Evolutionary conservation across 2,888 invertebrate genomes (phyloP).

Genomic region (Gnatocerus cornutus): DNA sequence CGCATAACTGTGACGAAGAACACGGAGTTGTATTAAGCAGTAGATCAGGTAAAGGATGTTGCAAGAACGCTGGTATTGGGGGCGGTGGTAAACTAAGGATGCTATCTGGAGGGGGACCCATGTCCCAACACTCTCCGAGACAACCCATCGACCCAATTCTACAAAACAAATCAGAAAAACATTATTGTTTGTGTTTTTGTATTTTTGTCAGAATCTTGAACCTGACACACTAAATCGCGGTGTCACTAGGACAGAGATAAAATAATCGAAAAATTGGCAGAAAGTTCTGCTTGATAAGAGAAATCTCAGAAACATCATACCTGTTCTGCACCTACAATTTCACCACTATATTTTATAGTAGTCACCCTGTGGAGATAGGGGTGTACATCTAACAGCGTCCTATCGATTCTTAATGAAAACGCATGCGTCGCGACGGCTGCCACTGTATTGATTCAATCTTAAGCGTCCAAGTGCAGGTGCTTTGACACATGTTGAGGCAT

Average conservation of each 20-base stretch:
- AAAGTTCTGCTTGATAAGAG: no score
- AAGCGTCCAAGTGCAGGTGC: conserved; percentile 46
- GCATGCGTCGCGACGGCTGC: conserved; percentile 65
- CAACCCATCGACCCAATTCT: conserved; percentile 71
- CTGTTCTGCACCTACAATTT: conserved; percentile 11
- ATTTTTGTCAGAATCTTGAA: conserved; percentile 20
- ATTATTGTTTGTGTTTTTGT: not conserved
- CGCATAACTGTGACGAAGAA: conserved; percentile 77
- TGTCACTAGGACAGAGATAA: not conserved
- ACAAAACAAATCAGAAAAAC: not conserved
- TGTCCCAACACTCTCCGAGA: conserved; percentile 75
- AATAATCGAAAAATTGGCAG: no score
- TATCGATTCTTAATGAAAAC: conserved; percentile 62
- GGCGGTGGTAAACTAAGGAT: conserved; percentile 90
- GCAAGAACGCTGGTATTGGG: conserved; percentile 85
- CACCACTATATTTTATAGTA: conserved; percentile 56
- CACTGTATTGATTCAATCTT: conserved; percentile 58
- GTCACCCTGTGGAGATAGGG: conserved; percentile 61
- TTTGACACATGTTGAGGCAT: conserved; percentile 44
- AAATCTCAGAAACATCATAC: not conserved
- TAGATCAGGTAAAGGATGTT: conserved; percentile 70
- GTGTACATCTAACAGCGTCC: conserved; percentile 60
- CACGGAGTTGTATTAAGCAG: conserved; percentile 76
- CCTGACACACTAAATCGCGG: conserved; percentile 15
- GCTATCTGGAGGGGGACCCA: conserved; percentile 87